Evolutionary conservation across 2,113 vertebrate species (phyloP).

Genomic region (Serinus canaria): DNA sequence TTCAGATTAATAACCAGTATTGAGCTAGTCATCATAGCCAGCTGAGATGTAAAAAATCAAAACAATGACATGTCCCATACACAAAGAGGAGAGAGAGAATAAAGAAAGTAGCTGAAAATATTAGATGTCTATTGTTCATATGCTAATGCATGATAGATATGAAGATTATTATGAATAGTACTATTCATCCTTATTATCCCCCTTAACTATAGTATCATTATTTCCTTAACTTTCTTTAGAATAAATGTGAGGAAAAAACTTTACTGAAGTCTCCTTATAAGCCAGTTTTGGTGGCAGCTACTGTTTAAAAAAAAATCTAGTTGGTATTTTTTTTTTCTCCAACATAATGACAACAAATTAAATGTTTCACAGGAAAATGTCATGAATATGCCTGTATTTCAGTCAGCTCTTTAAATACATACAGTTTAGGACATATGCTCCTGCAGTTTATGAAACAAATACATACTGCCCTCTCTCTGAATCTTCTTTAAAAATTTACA

Average conservation of each 20-base stretch:
- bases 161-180: conserved; percentile 27
- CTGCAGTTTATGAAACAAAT: not conserved
- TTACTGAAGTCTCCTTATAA: not conserved
- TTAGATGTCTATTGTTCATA: not conserved
- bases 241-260: not conserved
- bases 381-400: not conserved
- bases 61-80: not conserved
- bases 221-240: conserved; percentile 11
- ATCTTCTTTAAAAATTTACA: not conserved
- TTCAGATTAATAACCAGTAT: not conserved
- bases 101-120: conserved; percentile 5
- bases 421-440: not conserved
- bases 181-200: not conserved
- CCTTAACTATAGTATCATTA: not conserved
- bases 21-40: not conserved
- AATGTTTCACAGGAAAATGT: not conserved
- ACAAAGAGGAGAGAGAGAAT: not conserved
- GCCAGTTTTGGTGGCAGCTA: not conserved
- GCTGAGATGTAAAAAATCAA: not conserved
- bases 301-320: not conserved
- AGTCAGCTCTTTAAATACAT: not conserved
- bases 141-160: not conserved
- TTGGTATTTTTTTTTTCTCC: not conserved
- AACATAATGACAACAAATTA: not conserved
- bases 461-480: not conserved